phyloP scores from a whole-genome alignment of 2,888 invertebrate species.

The Seira sanloemensis region DNA sequence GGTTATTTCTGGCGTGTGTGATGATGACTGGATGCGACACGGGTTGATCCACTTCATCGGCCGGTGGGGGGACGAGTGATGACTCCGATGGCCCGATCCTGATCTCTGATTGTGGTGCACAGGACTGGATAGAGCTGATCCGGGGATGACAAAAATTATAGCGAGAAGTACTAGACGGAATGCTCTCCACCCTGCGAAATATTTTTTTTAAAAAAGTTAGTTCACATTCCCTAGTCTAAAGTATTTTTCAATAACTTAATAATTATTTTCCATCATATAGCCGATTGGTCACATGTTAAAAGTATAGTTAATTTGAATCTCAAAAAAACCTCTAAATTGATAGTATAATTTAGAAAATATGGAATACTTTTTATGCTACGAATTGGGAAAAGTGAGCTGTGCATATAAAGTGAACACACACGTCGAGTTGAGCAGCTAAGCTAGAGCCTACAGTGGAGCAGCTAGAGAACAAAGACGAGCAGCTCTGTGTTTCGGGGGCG shows the following conservation, averaged over 20 bases:
- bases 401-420: background rate
- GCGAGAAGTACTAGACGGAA: slow-evolving; percentile 61
- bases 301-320: no score
- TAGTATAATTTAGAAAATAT: background rate
- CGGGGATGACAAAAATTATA: slow-evolving; percentile 64
- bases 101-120: slow-evolving; percentile 61
- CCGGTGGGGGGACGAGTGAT: slow-evolving; percentile 64
- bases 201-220: no score
- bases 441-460: background rate
- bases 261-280: slow-evolving; percentile 4
- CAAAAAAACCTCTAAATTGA: background rate
- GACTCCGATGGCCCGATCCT: slow-evolving; percentile 53
- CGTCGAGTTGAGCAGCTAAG: background rate
- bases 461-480: slow-evolving; percentile 41
- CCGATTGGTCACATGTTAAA: background rate
- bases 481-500: slow-evolving; percentile 25
- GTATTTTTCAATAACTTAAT: background rate
- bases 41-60: slow-evolving; percentile 74
- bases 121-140: slow-evolving; percentile 72
- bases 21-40: slow-evolving; percentile 68
- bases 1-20: slow-evolving; percentile 61
- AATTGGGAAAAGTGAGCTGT: background rate
- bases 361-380: background rate
- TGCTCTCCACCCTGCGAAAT: slow-evolving; percentile 69
- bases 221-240: no score